Percentiles rank a stretch among this genome's conserved stretches.
These are phyloP conservation scores for Aphrophora alni DNA, from an alignment of 2,888 invertebrate genomes.

Conservation along the genomic window DNA sequence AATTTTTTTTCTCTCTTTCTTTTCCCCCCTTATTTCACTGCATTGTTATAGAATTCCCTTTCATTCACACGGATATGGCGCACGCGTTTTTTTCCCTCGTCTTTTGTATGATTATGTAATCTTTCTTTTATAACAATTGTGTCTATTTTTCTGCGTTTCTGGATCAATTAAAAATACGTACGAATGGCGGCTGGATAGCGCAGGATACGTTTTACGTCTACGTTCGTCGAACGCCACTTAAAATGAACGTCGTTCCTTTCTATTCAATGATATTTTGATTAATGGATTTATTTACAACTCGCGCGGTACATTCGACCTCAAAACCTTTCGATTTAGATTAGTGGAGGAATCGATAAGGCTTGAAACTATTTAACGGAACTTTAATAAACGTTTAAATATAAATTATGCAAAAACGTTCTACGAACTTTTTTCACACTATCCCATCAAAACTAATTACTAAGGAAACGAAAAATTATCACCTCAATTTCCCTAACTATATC, in stretches of 20 bases:
- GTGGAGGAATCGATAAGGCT: neutral
- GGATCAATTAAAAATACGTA: neutral
- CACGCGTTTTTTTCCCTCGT: neutral
- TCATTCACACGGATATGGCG: neutral
- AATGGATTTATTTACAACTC: neutral
- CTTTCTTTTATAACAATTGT: neutral
- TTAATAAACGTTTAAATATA: too few relatives aligned
- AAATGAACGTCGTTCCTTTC: neutral
- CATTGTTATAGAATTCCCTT: neutral
- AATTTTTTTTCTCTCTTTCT: neutral
- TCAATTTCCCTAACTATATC: too few relatives aligned
- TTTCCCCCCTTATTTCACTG: neutral
- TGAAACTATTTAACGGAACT: too few relatives aligned
- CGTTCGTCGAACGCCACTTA: too few relatives aligned
- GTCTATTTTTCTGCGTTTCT: neutral
- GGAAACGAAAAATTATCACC: too few relatives aligned
- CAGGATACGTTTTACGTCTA: too few relatives aligned
- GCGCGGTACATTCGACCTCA: neutral
- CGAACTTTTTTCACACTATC: too few relatives aligned
- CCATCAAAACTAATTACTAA: too few relatives aligned
- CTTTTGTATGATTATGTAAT: slow-evolving; percentile 1
- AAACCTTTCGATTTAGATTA: neutral
- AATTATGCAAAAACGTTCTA: too few relatives aligned
- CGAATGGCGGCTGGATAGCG: neutral
- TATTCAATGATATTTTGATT: neutral